Conservation (phyloP, 2,113 vertebrate genomes). For the Apistogramma diplotaenia region DNA sequence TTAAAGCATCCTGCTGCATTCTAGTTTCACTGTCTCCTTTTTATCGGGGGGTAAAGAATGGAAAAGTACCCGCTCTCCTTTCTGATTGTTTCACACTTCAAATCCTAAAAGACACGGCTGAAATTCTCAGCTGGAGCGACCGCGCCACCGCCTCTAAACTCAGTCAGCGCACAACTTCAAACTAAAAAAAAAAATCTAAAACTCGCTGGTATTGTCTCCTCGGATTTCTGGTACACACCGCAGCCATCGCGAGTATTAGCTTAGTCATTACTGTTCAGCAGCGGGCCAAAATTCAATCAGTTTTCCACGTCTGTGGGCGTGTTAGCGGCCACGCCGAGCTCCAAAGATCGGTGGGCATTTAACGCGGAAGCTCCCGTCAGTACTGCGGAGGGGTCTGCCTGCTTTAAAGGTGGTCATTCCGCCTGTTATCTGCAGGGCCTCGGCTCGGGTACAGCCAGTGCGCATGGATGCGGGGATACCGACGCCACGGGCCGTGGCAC, state of each 20-base stretch:
- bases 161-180: not conserved
- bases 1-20: not conserved
- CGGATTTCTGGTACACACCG: not conserved
- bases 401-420: not conserved
- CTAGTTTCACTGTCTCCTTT: not conserved
- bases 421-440: constrained; percentile 35
- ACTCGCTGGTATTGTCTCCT: not conserved
- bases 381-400: not conserved
- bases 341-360: not conserved
- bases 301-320: not conserved
- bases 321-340: not conserved
- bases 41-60: not conserved
- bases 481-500: constrained; percentile 18
- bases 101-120: not conserved
- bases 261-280: constrained; percentile 43
- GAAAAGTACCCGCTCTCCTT: not conserved
- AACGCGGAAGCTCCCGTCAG: not conserved
- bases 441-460: constrained; percentile 19
- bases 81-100: not conserved
- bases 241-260: constrained; percentile 50
- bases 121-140: not conserved
- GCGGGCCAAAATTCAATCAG: not conserved
- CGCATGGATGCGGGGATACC: constrained; percentile 33
- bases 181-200: too few species aligned
- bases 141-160: not conserved